A percentile compares a stretch with the other conserved stretches of the same genome.
These are phyloP conservation scores for Chironomus riparius DNA, from an alignment of 2,888 invertebrate species.

Conservation along the genomic window DNA sequence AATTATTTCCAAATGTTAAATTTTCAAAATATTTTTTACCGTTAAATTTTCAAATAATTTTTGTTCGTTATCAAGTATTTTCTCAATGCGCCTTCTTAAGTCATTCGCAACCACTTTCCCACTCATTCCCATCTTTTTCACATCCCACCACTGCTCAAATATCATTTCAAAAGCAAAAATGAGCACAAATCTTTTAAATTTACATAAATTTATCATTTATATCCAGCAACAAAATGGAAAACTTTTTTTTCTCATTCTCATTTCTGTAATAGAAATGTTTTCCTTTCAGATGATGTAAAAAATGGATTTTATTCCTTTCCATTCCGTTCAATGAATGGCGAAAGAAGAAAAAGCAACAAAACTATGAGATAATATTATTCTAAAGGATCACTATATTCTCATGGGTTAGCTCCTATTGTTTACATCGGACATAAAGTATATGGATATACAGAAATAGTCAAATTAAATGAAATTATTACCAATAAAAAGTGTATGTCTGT, in stretches of 20 bases:
- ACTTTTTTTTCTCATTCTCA: not conserved
- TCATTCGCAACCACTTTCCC: no score
- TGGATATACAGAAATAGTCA: no score
- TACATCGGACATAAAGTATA: no score
- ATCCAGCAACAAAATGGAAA: not conserved
- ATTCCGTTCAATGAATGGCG: not conserved
- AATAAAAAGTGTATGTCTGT: no score
- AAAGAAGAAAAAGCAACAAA: not conserved
- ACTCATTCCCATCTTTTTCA: no score
- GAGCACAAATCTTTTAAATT: constrained; percentile 13
- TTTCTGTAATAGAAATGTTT: not conserved
- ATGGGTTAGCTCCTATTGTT: not conserved
- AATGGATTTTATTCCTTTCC: not conserved
- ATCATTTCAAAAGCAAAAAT: not conserved
- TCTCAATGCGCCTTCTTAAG: no score
- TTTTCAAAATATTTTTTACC: no score
- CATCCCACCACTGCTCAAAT: no score
- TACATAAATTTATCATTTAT: constrained; percentile 11
- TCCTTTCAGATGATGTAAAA: not conserved
- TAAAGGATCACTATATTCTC: not conserved
- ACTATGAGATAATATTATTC: not conserved
- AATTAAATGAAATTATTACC: no score
- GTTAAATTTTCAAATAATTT: no score
- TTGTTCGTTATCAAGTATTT: no score
- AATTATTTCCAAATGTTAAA: no score